Base-by-base conservation (phyloP, 2,113 vertebrate species). In the Rhinolophus sinicus region DNA sequence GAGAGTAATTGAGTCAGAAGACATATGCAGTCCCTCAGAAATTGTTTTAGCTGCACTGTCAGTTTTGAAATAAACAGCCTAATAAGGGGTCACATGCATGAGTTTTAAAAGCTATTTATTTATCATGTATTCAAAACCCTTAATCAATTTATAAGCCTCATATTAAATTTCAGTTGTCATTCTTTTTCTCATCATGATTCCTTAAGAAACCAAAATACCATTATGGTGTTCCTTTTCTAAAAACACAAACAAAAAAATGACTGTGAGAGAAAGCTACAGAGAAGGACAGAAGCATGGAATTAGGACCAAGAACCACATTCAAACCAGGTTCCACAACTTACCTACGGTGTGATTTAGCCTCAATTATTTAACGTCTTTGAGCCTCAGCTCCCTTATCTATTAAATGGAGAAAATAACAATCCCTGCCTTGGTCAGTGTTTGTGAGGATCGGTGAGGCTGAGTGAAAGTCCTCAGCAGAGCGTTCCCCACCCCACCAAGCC, bases 1-100 rank as follows among this genome's bases (percentile, higher is more conserved):
- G 95, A 97, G 91, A 88, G 76, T 90, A 94, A 88, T 75, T 93
- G 96, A 97, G 95, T 78, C 94, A 89, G 84, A 95, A 93, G 86
- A 95, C 60, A 64, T 35, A 52, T 16, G 24, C 8, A 0, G 73
- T 60, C 82, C 52, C 62, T 75, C 50, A 38, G 72, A 58, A 13
- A 70, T 52, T 92, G 84, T 90, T 78, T 91, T 24, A 80, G 77
- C 96, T 93, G n/a, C 16, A 10, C 85, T 95, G 81, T 88, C 93
- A 78, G 28, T 86, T 92, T 78, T 83, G 67, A 94, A 93, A 97
- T 93, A 89, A 97, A 95, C 72, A 96, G 77, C 64, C 92, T 90
- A 87, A 85, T 92, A 92, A 91, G 38, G 28, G 69, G 93, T 96
- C 96, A 95, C 67, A 88, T 58, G 56, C 69, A 60, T 52, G 50